Percentiles rank a stretch among this genome's conserved stretches.
These are phyloP conservation scores for Cichladusa arquata DNA, from an alignment of 2,113 vertebrate species.

Conservation along the genomic window DNA sequence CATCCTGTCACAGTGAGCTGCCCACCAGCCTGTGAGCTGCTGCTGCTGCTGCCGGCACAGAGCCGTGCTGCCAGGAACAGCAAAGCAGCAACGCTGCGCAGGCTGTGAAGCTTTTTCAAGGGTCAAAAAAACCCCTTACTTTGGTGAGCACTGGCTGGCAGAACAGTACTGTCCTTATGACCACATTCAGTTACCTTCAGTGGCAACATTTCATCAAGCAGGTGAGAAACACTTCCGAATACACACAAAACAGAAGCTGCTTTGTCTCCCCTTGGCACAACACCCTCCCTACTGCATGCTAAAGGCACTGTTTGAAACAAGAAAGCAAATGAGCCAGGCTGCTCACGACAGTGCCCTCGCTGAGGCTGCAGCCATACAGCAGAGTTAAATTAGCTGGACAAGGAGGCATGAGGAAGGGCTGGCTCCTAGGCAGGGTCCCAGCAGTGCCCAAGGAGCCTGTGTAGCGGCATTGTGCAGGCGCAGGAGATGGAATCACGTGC, in stretches of 20 bases:
- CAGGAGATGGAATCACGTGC: neutral
- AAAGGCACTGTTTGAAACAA: neutral
- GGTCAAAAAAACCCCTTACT: neutral
- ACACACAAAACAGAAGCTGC: neutral
- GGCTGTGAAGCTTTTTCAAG: neutral
- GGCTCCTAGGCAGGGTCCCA: neutral
- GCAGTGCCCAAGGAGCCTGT: neutral
- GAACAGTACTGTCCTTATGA: neutral
- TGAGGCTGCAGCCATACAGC: neutral
- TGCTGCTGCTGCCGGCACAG: accelerated
- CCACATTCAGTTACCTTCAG: neutral
- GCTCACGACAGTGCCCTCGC: neutral
- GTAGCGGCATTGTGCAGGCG: constrained; percentile 6
- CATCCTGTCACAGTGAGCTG: neutral
- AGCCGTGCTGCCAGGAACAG: neutral
- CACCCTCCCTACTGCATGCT: neutral
- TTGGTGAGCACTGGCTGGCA: neutral
- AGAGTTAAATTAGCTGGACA: neutral
- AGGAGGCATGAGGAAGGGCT: neutral
- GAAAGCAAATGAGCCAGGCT: neutral
- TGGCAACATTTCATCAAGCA: neutral
- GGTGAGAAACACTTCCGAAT: constrained; percentile 7
- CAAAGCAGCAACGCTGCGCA: neutral
- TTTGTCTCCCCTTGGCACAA: constrained; percentile 27
- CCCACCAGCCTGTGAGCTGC: neutral